Evolutionary conservation across 2,113 vertebrate species (phyloP), one percentile per base, ranked within the genome.

Genomic region (Tricholaema leucomelas): DNA sequence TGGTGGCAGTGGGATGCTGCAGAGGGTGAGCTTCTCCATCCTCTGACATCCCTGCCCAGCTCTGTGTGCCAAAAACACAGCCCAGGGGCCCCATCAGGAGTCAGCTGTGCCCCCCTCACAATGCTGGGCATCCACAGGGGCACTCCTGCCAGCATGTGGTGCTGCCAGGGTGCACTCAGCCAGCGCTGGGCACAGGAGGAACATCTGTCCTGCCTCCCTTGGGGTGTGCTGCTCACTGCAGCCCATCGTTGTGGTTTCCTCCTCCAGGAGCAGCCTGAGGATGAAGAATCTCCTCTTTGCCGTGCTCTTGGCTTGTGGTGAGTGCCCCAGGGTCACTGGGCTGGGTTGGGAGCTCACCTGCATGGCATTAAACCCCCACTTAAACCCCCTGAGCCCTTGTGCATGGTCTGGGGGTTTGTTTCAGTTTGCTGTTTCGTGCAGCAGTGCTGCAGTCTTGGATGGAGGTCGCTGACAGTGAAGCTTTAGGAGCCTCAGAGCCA

Each of bases 281-380:
- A 96, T 96, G 94, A 96, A 58, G 90, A 94, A 40, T 65, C 93
- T 95, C 73, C 67, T 96, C 63, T 48, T 95, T 33, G 74, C 81
- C 1, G 1, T 91, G 74, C 46, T 95, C 44, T 48, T 96, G 86
- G 81, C 66, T 50, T 94, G 92, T 1, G 93, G 96, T 96, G 86
- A 96, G 88, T 94, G 71, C 30, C 14, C 44, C 1, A 0, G 28
- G 55, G 12, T 25, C 48, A 44, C 24, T 0, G 2, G 7, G 33
- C 55, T 18, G 24, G 61, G 42, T 69, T 2, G 4, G 69, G 70
- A 38, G 38, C 40, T 35, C 5, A 0, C 30, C 44, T 33, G 9
- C 1, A 0, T 18, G 24, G 35, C 56, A 24, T 20, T 27, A 17
- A 20, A 35, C 13, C 42, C 42, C 17, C 44, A 50, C 48, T 12